Conservation (phyloP, 2,797 vertebrate species). For the Cynopterus sphinx region DNA sequence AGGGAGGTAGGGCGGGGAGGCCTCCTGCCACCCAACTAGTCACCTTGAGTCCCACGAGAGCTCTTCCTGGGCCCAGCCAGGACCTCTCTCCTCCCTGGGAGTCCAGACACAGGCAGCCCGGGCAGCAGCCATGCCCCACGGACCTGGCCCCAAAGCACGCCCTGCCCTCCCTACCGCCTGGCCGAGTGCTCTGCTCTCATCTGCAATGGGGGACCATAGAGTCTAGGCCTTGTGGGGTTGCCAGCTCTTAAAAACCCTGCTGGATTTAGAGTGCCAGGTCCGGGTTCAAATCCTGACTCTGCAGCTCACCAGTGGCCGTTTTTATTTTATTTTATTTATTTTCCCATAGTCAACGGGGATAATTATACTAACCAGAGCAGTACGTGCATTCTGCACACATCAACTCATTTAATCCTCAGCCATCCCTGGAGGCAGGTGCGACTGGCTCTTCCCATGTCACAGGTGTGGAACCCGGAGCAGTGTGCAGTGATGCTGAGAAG, state of each 20-base stretch:
- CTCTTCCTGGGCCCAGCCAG: too few species aligned
- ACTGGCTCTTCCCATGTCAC: background rate
- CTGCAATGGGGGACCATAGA: background rate
- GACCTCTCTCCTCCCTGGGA: background rate
- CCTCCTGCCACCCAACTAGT: background rate
- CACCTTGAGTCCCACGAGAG: background rate
- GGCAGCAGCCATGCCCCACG: rapidly evolving
- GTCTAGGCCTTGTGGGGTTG: background rate
- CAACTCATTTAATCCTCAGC: background rate
- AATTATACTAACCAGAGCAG: rapidly evolving
- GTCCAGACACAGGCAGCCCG: background rate
- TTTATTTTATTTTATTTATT: background rate
- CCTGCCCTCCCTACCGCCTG: rapidly evolving
- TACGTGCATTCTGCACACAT: background rate
- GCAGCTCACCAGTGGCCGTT: background rate
- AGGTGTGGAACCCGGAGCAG: background rate
- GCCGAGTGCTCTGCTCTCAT: background rate
- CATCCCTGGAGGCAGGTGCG: background rate
- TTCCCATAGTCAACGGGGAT: background rate
- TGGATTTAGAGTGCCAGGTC: background rate
- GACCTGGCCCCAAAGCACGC: background rate
- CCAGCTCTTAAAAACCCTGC: background rate
- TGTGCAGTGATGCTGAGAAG: rapidly evolving
- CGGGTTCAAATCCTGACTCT: background rate
- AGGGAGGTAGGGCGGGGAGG: background rate